These are phyloP conservation scores for Hydra vulgaris DNA, from an alignment of 30 jellyfish, hydroid and myxozoan species.

Conservation along the genomic window DNA sequence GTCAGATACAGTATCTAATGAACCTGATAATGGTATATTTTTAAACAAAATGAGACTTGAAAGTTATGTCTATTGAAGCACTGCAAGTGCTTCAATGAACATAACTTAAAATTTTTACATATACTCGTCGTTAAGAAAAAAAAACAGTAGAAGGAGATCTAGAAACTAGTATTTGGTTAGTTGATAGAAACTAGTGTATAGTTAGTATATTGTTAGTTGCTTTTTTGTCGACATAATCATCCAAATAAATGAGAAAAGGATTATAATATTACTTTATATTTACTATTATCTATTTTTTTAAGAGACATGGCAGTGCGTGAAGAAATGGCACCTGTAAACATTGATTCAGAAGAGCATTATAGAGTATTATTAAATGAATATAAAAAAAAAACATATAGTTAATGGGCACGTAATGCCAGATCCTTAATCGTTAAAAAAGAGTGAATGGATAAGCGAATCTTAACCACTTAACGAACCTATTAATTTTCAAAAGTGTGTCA, in stretches of 20 bases:
- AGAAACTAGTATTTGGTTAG: no score
- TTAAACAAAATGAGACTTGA: neutral
- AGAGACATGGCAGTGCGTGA: constrained; percentile 2
- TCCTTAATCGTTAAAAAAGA: neutral
- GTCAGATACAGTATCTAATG: neutral
- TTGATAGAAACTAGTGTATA: no score
- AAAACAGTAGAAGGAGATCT: neutral
- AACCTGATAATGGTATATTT: neutral
- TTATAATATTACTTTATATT: neutral
- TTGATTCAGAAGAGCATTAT: neutral
- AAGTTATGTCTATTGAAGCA: neutral
- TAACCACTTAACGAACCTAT: no score
- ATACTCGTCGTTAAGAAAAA: neutral
- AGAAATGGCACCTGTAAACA: constrained; percentile 1
- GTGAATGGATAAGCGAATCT: constrained; percentile 28
- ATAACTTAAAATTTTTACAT: no score
- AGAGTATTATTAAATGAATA: neutral
- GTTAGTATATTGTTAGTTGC: neutral
- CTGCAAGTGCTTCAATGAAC: neutral
- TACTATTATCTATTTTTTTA: neutral
- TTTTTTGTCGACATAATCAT: neutral
- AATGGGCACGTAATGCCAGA: no score
- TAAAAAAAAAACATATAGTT: constrained; percentile 5
- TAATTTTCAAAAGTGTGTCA: no score
- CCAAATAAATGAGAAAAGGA: neutral